A percentile compares a stretch with the other conserved stretches of the same genome.
phyloP scores from a whole-genome alignment of 1,140 invertebrate species.

The Venturia canescens region DNA sequence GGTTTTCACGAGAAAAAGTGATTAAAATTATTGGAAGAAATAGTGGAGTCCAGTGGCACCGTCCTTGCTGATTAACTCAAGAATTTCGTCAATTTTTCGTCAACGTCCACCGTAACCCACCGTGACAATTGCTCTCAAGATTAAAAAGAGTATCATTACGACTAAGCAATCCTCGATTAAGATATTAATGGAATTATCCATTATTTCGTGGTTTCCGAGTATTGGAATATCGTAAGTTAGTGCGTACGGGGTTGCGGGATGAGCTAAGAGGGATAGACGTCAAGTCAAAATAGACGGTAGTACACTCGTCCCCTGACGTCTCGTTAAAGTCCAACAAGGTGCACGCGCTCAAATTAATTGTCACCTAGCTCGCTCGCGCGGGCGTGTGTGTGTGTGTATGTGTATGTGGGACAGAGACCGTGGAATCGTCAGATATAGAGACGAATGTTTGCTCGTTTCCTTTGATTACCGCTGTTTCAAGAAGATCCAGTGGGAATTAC shows the following conservation, averaged over 20 bases:
- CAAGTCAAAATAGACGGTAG: not conserved
- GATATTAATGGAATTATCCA: not conserved
- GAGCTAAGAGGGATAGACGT: not conserved
- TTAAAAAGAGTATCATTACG: too few species aligned
- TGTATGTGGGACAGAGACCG: not conserved
- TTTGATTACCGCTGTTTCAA: not conserved
- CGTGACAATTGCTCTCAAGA: too few species aligned
- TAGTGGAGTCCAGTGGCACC: too few species aligned
- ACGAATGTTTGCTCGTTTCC: not conserved
- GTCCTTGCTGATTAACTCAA: too few species aligned
- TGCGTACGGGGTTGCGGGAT: not conserved
- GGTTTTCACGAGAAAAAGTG: too few species aligned
- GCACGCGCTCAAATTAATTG: constrained; percentile 31
- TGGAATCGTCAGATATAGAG: not conserved
- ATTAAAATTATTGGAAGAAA: too few species aligned
- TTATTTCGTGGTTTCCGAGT: not conserved
- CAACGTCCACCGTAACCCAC: too few species aligned
- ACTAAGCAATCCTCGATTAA: too few species aligned
- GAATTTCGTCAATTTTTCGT: too few species aligned
- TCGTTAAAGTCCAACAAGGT: constrained; percentile 7
- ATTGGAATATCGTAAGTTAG: not conserved
- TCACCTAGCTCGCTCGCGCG: too few species aligned
- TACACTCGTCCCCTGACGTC: constrained; percentile 27
- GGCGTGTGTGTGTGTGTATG: too few species aligned
- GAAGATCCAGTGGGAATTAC: constrained; percentile 25